phyloP scores from a whole-genome alignment of 1,140 invertebrate genomes.

The Euschistus heros region DNA sequence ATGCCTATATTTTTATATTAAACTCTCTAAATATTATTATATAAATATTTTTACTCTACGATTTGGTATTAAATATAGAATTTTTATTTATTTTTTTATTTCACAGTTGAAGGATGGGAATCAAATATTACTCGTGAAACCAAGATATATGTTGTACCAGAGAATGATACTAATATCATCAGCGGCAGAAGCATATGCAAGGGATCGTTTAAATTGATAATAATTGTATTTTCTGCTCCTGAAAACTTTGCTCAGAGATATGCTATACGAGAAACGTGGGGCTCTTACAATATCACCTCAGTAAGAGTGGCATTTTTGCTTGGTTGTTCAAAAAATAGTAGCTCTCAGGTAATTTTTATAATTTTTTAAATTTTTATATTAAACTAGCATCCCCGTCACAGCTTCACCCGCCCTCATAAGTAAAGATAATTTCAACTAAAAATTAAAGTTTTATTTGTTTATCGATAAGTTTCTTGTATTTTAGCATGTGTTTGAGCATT shows the following conservation, averaged over 20 bases:
- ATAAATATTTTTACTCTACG: too few relatives aligned
- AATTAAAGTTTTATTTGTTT: too few relatives aligned
- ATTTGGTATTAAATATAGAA: not conserved
- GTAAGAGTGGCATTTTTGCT: constrained; percentile 44
- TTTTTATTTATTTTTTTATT: not conserved
- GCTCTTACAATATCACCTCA: constrained; percentile 28
- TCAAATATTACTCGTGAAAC: constrained; percentile 58
- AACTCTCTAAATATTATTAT: too few relatives aligned
- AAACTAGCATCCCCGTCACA: too few relatives aligned
- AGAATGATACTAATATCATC: constrained; percentile 56
- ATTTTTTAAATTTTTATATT: not conserved
- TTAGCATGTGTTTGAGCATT: too few relatives aligned
- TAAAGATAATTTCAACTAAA: too few relatives aligned
- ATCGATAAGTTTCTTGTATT: too few relatives aligned
- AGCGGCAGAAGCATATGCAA: constrained; percentile 46
- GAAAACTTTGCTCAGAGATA: constrained; percentile 50
- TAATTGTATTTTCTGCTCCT: constrained; percentile 62
- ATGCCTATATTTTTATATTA: too few relatives aligned
- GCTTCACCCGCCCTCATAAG: too few relatives aligned
- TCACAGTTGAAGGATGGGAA: constrained; percentile 48
- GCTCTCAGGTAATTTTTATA: constrained; percentile 38
- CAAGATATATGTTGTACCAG: constrained; percentile 53
- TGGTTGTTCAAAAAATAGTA: constrained; percentile 43
- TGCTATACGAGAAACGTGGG: constrained; percentile 75
- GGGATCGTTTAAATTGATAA: constrained; percentile 42